Conservation (phyloP, 1,140 invertebrate genomes). For the Leptinotarsa undecemlineata region DNA sequence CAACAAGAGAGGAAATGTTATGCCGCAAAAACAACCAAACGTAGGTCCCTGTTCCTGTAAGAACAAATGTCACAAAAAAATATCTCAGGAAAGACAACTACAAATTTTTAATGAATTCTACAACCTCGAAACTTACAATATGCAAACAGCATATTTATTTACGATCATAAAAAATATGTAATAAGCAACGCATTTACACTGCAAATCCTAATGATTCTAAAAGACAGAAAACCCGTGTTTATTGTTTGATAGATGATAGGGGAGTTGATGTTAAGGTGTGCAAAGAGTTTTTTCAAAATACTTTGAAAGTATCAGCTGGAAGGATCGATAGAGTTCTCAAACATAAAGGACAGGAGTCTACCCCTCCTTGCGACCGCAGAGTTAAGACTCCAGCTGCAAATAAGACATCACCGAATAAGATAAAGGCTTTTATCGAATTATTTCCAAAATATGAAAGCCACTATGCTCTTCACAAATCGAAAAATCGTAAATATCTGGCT, state of each 20-base stretch:
- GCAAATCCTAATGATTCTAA: background rate
- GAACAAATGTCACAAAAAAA: too few relatives aligned
- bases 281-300: background rate
- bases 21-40: too few relatives aligned
- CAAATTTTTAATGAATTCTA: background rate
- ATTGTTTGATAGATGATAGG: background rate
- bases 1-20: too few relatives aligned
- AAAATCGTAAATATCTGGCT: slow-evolving; percentile 22
- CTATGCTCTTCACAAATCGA: slow-evolving; percentile 11
- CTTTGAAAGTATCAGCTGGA: background rate
- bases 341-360: background rate
- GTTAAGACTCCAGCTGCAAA: background rate
- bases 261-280: background rate
- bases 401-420: background rate
- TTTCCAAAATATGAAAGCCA: slow-evolving; percentile 23
- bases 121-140: background rate
- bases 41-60: too few relatives aligned
- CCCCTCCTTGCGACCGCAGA: background rate
- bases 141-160: background rate
- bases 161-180: background rate
- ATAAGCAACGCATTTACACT: background rate
- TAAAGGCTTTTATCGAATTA: slow-evolving; percentile 8
- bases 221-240: background rate
- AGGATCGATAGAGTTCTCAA: background rate
- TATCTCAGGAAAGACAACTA: too few relatives aligned